Evolutionary conservation across 2,888 invertebrate species (phyloP), one percentile per base, ranked within the genome.

Genomic region (Enoplolaimus lenunculus): DNA sequence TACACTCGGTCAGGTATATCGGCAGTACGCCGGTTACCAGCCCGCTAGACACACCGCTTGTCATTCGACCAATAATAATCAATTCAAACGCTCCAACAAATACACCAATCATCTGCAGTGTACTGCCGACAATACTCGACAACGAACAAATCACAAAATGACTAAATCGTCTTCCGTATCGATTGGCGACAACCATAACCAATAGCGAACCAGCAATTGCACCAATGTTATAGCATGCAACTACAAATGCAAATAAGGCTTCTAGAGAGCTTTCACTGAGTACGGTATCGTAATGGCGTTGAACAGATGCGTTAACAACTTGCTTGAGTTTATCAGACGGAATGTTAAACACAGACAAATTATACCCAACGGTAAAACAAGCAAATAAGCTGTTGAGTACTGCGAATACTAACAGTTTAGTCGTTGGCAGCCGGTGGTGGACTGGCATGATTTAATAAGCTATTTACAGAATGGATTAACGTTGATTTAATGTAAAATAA

Each of bases 1-100:
- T 69, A 28, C 69, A 69, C 45, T 70, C 70, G 16, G 70, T 70
- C 67, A 70, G 34, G 21, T 65, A 70, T 35, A 70, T 7, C 26
- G 66, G 66, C 16, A 70, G n/a, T 3, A 69, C 7, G 2, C 66
- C 70, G 21, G 21, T 68, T 34, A 67, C 70, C 16, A 70, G 34
- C 1, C 70, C 70, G 3, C 28, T 29, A 31, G 21, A n/a, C 26
- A 30, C 21, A 2, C 70, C 70, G 69, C 2, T 26, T 3, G 57
- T 2, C 21, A 70, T 45, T 68, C 70, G 31, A n/a, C 68, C 68
- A 33, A 69, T 26, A 26, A 60, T 33, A 21, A 70, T n/a, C 35
- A 70, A 7, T 68, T 68, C 68, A 16, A 68, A 62, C 3, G 57
- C 45, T 7, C 30, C 45, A 2, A 28, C 69, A 2, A 69, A 21